A percentile compares a stretch with the other conserved stretches of the same genome.
Evolutionary conservation across 2,113 vertebrate genomes (phyloP).

Genomic region (Cheirogaleus medius): DNA sequence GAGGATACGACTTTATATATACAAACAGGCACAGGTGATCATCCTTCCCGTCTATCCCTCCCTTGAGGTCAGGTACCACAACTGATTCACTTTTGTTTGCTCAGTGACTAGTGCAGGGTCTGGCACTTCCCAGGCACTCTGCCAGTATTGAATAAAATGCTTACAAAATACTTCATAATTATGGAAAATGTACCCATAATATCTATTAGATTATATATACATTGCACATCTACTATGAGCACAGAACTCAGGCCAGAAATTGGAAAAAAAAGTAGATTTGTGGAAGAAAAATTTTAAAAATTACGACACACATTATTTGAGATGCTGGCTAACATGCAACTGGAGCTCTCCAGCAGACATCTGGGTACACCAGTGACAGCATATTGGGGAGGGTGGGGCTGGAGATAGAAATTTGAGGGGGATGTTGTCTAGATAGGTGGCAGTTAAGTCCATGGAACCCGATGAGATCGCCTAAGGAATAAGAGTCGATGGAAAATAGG

Average conservation of each 20-base stretch:
- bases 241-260: background rate
- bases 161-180: conserved; percentile 13
- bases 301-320: background rate
- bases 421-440: background rate
- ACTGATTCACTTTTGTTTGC: conserved; percentile 11
- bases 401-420: background rate
- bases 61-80: background rate
- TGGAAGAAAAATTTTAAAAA: background rate
- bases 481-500: background rate
- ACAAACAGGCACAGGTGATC: background rate
- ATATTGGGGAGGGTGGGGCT: background rate
- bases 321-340: background rate
- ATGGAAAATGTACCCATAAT: background rate
- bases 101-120: background rate
- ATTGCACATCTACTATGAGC: background rate
- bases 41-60: background rate
- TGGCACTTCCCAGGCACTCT: background rate
- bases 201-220: background rate
- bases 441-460: background rate
- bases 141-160: background rate
- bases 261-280: background rate
- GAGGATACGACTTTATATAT: background rate
- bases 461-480: background rate
- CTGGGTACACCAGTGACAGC: background rate
- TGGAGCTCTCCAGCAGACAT: background rate